These are phyloP conservation scores for Stichodactyla helianthus DNA, from an alignment of 64 coral and sea anemone genomes.

Conservation along the genomic window DNA sequence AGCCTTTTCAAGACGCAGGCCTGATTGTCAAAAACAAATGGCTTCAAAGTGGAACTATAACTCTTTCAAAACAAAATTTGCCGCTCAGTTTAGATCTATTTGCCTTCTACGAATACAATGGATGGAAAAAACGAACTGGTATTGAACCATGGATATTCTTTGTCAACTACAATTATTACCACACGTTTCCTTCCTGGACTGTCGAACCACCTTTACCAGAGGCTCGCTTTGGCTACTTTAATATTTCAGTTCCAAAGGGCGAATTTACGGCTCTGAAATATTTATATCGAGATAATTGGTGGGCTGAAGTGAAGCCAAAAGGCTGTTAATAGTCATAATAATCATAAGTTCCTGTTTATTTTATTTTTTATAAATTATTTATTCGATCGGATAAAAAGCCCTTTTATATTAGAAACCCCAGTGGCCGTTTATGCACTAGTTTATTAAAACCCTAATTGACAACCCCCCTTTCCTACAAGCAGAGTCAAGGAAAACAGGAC, in stretches of 20 bases:
- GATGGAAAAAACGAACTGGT: constrained; percentile 35
- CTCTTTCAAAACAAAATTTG: constrained; percentile 20
- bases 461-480: no score
- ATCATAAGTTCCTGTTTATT: no score
- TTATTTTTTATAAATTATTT: no score
- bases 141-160: constrained; percentile 46
- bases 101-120: constrained; percentile 47
- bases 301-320: constrained; percentile 39
- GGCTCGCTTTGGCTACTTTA: constrained; percentile 56
- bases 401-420: no score
- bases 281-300: constrained; percentile 51
- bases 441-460: no score
- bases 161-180: constrained; percentile 46
- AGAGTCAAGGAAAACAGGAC: no score
- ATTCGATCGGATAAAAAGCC: no score
- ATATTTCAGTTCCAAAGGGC: constrained; percentile 62
- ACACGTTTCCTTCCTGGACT: constrained; percentile 46
- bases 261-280: constrained; percentile 45
- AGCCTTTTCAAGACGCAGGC: constrained; percentile 31
- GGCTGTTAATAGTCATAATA: constrained; percentile 8
- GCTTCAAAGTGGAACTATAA: constrained; percentile 52
- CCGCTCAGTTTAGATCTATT: constrained; percentile 45
- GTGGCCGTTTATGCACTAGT: no score
- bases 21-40: constrained; percentile 41
- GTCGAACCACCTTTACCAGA: constrained; percentile 52